Base-by-base conservation (phyloP, 2,797 vertebrate species). In the Taeniopygia guttata region DNA sequence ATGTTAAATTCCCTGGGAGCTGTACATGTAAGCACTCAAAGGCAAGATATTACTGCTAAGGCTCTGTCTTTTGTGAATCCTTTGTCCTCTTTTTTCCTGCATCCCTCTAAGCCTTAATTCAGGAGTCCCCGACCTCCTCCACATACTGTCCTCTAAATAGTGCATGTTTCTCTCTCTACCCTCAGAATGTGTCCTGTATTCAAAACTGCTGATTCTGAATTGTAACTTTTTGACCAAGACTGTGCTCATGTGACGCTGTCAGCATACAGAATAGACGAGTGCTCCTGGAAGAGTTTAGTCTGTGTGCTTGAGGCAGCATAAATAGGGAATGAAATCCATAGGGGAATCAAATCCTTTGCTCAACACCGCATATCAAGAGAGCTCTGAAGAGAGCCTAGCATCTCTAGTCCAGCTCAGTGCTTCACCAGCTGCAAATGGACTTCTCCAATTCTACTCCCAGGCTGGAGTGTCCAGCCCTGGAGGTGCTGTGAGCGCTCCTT, bases 401-500 rank as follows among this genome's bases (percentile, higher is more conserved):
- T 34, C 17, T 58, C 14, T 10, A n/a, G 11, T 58, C 27, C 59
- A 87, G 30, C 13, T 22, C 32, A 32, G 10, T n/a, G 40, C 25
- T 75, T 56, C 42, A 54, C 8, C 8, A 60, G 17, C 22, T 78
- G 25, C 16, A 84, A 56, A 34, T 40, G 12, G 14, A 5, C 5
- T 80, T 77, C 46, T 36, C 19, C 18, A 69, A 2, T 27, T 67
- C 32, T 63, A 2, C 4, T 38, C 14, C 45, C 15, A 42, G 70
- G 3, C 42, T 70, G 32, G 49, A 59, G 12, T 7, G 22, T 29
- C 21, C 67, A 52, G 27, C 42, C 49, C 11, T 4, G 2, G 38
- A 52, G 3, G 17, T 46, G 11, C 9, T 36, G 16, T n/a, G 25
- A 26, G 7, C 0, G 0, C 3, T 51, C 22, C 18, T 63, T n/a